phyloP scores from a whole-genome alignment of 2,113 vertebrate species.

The Meriones unguiculatus region DNA sequence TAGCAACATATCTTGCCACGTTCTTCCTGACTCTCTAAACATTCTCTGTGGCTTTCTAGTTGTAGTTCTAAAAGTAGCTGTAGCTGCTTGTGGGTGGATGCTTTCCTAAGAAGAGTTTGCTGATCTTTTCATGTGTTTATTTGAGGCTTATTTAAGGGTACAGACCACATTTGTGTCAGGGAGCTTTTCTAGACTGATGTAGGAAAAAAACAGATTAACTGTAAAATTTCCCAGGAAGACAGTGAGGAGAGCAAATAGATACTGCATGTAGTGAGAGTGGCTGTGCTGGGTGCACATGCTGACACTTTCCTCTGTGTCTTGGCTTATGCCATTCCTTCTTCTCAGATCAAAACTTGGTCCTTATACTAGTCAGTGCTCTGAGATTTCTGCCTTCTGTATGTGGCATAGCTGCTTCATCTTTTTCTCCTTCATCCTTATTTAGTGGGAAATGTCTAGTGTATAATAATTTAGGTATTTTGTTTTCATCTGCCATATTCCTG shows the following conservation, averaged over 20 bases:
- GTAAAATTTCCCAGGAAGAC: not conserved
- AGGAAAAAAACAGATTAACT: not conserved
- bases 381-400: not conserved
- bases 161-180: not conserved
- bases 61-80: not conserved
- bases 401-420: not conserved
- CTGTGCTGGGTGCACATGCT: not conserved
- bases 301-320: not conserved
- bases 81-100: not conserved
- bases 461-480: not conserved
- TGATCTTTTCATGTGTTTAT: not conserved
- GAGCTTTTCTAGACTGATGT: not conserved
- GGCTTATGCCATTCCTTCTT: not conserved
- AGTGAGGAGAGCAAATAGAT: too few relatives aligned
- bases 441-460: not conserved
- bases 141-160: not conserved
- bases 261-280: too few relatives aligned
- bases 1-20: not conserved
- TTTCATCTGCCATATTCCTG: not conserved
- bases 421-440: not conserved
- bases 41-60: not conserved
- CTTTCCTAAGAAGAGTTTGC: not conserved
- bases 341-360: not conserved
- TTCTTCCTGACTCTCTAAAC: not conserved
- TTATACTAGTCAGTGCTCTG: not conserved